A percentile compares a stretch with the other conserved stretches of the same genome.
These are phyloP conservation scores for Salvelinus namaycush DNA, from an alignment of 2,113 vertebrate species.

Conservation along the genomic window DNA sequence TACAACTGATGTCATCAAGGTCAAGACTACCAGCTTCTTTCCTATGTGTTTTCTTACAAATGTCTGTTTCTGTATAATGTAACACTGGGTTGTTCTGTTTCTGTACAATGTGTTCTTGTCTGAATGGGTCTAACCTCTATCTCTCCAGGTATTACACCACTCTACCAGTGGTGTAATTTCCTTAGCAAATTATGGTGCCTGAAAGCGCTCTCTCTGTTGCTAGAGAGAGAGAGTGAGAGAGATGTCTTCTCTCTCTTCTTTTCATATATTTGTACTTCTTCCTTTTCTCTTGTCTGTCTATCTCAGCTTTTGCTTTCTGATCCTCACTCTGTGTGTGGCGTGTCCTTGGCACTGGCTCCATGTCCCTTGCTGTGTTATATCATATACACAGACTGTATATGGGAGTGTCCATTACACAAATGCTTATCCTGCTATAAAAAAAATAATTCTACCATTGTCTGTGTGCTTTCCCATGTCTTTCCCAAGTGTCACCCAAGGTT, in stretches of 20 bases:
- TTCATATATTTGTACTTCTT: not conserved
- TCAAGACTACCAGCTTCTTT: not conserved
- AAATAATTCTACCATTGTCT: conserved; percentile 23
- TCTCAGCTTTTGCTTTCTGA: not conserved
- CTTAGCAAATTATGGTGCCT: not conserved
- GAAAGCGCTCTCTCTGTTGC: not conserved
- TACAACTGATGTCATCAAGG: not conserved
- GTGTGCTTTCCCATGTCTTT: conserved; percentile 28
- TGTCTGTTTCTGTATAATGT: not conserved
- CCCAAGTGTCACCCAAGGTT: not conserved
- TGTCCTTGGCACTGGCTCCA: conserved; percentile 18
- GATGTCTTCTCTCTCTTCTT: not conserved
- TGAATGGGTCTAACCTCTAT: conserved; percentile 15
- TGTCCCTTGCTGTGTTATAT: conserved; percentile 20
- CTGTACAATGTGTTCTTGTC: conserved; percentile 3
- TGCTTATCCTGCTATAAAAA: conserved; percentile 50
- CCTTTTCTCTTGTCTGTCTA: not conserved
- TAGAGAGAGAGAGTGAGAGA: no score
- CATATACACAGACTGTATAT: conserved; percentile 42
- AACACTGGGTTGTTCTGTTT: not conserved
- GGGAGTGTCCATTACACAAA: conserved; percentile 34
- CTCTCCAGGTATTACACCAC: conserved; percentile 21
- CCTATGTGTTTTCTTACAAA: not conserved
- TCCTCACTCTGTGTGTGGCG: not conserved
- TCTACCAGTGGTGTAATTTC: not conserved